Evolutionary conservation across 2,888 invertebrate genomes (phyloP).

Genomic region (Psococerastis gibbosa): DNA sequence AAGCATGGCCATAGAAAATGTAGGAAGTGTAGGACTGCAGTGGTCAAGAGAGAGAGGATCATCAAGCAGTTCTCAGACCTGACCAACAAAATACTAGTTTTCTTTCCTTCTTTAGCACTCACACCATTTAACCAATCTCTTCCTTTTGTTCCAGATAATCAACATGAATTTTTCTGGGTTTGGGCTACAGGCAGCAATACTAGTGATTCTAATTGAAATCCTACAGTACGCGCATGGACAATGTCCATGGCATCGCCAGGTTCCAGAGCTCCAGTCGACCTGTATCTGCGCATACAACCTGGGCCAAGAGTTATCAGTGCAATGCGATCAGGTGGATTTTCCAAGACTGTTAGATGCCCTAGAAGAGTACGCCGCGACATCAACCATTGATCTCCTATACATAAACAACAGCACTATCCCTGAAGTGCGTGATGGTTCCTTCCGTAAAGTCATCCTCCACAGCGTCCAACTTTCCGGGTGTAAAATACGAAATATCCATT

Average conservation of each 20-base stretch:
- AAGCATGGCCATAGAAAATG: no score
- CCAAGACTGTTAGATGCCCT: conserved; percentile 50
- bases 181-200: no score
- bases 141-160: no score
- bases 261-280: conserved; percentile 54
- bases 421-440: conserved; percentile 43
- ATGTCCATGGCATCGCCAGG: conserved; percentile 69
- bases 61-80: no score
- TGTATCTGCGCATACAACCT: conserved; percentile 79
- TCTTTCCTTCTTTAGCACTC: no score
- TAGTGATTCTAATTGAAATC: no score
- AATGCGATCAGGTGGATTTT: conserved; percentile 79
- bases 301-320: conserved; percentile 67
- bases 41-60: no score
- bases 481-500: conserved; percentile 47
- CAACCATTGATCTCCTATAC: conserved; percentile 64
- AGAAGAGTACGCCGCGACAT: conserved; percentile 44
- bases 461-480: conserved; percentile 75
- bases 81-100: no score
- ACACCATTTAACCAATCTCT: no score
- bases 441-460: conserved; percentile 49
- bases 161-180: no score
- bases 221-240: no score
- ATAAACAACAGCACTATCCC: conserved; percentile 71
- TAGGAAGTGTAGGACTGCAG: no score